Evolutionary conservation across 1,140 invertebrate genomes (phyloP), one percentile per base, ranked within the genome.

Genomic region (Platyscapa corneri): DNA sequence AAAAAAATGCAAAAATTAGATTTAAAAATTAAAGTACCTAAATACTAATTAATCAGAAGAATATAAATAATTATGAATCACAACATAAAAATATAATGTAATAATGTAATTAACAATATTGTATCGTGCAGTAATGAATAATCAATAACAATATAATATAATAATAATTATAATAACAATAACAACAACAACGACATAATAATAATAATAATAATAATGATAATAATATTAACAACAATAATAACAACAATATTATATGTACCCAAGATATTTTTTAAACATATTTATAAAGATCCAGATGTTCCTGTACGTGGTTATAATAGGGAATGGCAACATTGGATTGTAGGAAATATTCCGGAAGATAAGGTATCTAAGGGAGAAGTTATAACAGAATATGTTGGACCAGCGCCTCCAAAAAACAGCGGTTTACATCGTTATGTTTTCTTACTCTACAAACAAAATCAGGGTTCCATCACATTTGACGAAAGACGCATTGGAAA

Each of bases 291-390:
- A 95, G 96, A 96, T 93, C 95, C 95, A 10, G 96, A 96, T 92
- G 94, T 94, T 3, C 96, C 96, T 65, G 94, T 92, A n/a, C 92
- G 94, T 77, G 90, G 92, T 56, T 93, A 95, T 93, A 86, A 94
- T 86, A 90, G 95, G 10, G 96, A 96, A 90, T 96, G 94, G 91
- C 94, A 95, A 82, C 96, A 96, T 88, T 96, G 96, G 96, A 89
- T 96, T 0, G 95, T 97, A 10, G 95, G 95, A 64, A 97, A 97
- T 89, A 96, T 97, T 85, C 95, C 95, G 0, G 95, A 95, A 78
- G 93, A 94, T 84, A 94, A 95, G 70, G 90, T 97, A 0, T 87
- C 88, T 3, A 94, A 94, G 84, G 96, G 96, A 23, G 94, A 95
- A 86, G 92, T 94, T n/a, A 87, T 96, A 5, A 94, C 94, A 3